phyloP scores from a whole-genome alignment of 1,140 invertebrate genomes.

The Conus betulinus region DNA sequence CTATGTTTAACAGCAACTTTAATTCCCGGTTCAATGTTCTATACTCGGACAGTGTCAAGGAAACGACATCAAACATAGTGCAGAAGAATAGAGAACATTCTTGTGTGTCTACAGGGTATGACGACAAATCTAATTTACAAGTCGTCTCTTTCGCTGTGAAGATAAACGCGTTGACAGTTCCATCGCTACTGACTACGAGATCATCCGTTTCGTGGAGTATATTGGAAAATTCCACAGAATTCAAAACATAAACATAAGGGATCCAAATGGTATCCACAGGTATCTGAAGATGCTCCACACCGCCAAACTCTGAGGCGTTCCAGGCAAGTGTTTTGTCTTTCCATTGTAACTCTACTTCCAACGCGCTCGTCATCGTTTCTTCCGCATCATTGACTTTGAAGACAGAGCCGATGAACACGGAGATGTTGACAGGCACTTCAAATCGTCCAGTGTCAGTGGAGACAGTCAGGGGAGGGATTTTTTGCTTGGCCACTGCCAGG shows the following conservation, averaged over 20 bases:
- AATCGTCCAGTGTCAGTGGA: neutral
- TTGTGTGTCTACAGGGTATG: constrained; percentile 46
- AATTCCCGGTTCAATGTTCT: neutral
- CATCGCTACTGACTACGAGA: neutral
- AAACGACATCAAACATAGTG: neutral
- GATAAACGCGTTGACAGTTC: constrained; percentile 56
- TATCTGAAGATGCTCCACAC: constrained; percentile 74
- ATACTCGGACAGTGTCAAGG: neutral
- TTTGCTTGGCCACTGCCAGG: neutral
- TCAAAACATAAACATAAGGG: constrained; percentile 78
- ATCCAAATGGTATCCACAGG: constrained; percentile 77
- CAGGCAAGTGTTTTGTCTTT: constrained; percentile 76
- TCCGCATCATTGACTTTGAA: neutral
- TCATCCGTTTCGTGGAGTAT: constrained; percentile 11
- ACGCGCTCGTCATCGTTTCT: constrained; percentile 39
- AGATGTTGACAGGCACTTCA: neutral
- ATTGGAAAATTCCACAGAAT: constrained; percentile 52
- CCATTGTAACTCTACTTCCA: constrained; percentile 65
- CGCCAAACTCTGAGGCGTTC: constrained; percentile 75
- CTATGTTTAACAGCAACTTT: constrained; percentile 42
- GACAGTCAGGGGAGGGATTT: neutral
- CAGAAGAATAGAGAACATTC: constrained; percentile 30
- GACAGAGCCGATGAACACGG: neutral
- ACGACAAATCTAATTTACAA: constrained; percentile 43
- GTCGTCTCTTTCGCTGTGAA: constrained; percentile 35